These are phyloP conservation scores for Aspidoscelis tigris DNA, from an alignment of 2,113 vertebrate genomes.

Conservation along the genomic window DNA sequence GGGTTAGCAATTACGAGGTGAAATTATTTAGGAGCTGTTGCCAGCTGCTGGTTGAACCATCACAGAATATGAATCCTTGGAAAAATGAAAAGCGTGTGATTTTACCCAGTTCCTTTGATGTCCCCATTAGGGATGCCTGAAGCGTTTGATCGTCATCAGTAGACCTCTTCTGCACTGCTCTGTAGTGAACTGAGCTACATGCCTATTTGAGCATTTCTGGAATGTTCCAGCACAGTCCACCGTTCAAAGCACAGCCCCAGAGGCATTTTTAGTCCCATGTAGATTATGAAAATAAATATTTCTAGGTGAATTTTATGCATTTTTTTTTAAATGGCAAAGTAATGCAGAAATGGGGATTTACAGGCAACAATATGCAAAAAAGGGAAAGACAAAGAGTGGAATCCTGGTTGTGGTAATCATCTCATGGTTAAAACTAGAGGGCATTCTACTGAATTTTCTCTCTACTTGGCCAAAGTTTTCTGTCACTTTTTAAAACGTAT, in stretches of 20 bases:
- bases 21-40: not conserved
- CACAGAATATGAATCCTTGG: not conserved
- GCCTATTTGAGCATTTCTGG: too few relatives aligned
- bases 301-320: not conserved
- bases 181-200: not conserved
- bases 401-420: too few relatives aligned
- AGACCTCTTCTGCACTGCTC: not conserved
- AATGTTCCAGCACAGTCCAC: too few relatives aligned
- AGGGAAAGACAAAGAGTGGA: too few relatives aligned
- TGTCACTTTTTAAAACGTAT: too few relatives aligned
- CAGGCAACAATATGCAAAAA: not conserved
- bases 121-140: not conserved
- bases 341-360: not conserved
- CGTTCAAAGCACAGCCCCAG: too few relatives aligned
- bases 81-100: not conserved
- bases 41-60: not conserved
- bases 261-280: too few relatives aligned
- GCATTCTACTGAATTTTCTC: too few relatives aligned
- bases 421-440: too few relatives aligned
- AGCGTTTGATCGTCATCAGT: not conserved
- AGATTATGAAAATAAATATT: not conserved
- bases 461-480: too few relatives aligned
- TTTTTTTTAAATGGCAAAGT: not conserved
- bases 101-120: not conserved
- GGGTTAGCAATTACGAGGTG: not conserved